Evolutionary conservation across 2,888 invertebrate genomes (phyloP).

Genomic region (Phalera bucephala): DNA sequence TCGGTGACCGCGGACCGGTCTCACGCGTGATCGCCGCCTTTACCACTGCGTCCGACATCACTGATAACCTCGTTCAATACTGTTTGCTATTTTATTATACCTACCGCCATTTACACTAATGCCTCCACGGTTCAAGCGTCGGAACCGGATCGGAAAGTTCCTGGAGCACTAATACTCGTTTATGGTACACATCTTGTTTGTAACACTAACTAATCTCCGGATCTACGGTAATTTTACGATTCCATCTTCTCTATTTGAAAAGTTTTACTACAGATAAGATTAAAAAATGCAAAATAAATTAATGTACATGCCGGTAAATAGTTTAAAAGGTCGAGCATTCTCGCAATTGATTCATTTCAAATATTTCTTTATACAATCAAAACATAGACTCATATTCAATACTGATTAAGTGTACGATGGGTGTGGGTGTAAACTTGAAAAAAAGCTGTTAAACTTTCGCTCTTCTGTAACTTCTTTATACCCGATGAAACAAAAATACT

Average conservation of each 20-base stretch:
- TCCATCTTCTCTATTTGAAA: not conserved
- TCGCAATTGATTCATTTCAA: no score
- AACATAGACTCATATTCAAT: no score
- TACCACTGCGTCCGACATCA: constrained; percentile 47
- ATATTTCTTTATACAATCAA: no score
- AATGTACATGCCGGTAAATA: no score
- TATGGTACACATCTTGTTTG: constrained; percentile 11
- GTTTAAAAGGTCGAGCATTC: no score
- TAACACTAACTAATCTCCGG: not conserved
- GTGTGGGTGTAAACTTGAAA: no score
- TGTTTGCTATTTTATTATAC: constrained; percentile 46
- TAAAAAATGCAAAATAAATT: no score
- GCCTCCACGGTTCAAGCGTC: constrained; percentile 10
- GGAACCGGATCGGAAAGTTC: constrained; percentile 23
- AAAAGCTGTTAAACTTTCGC: not conserved
- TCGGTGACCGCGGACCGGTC: constrained; percentile 71
- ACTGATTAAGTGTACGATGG: no score
- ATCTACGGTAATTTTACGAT: constrained; percentile 3
- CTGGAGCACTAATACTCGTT: constrained; percentile 7
- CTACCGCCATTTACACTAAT: constrained; percentile 21
- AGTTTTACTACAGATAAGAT: no score
- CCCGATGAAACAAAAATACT: not conserved
- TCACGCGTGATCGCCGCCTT: constrained; percentile 51
- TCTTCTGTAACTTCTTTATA: not conserved
- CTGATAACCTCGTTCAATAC: constrained; percentile 44